Evolutionary conservation across 2,888 invertebrate genomes (phyloP).

Genomic region (Tenthredo notha): DNA sequence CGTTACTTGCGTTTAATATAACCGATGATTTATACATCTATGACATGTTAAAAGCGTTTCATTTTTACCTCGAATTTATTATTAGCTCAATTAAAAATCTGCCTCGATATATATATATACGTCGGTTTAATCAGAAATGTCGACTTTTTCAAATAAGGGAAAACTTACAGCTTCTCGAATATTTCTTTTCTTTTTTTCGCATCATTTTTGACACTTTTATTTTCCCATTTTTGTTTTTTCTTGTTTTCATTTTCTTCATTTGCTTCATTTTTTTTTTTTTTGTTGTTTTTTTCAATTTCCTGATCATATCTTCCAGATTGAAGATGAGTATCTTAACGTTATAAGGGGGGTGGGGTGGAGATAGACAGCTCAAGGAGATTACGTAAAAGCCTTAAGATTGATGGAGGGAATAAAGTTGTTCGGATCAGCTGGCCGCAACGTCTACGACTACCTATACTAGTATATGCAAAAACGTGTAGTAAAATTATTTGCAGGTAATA

Average conservation of each 20-base stretch:
- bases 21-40: not conserved
- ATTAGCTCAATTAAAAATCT: conserved; percentile 15
- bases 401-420: conserved; percentile 42
- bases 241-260: too few relatives aligned
- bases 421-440: conserved; percentile 24
- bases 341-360: not conserved
- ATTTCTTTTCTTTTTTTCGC: not conserved
- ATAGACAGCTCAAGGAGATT: conserved; percentile 22
- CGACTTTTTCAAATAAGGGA: not conserved
- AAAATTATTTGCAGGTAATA: not conserved
- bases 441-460: not conserved
- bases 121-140: not conserved
- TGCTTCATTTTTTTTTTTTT: not conserved
- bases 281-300: not conserved
- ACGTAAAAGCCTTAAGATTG: conserved; percentile 26
- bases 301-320: conserved; percentile 3
- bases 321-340: conserved; percentile 3
- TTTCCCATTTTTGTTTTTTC: not conserved
- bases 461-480: not conserved
- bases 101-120: not conserved
- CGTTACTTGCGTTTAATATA: not conserved
- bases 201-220: not conserved
- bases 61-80: not conserved
- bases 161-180: not conserved
- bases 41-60: not conserved